Conservation (phyloP, 2,888 invertebrate genomes). For the Steinernema carpocapsae region DNA sequence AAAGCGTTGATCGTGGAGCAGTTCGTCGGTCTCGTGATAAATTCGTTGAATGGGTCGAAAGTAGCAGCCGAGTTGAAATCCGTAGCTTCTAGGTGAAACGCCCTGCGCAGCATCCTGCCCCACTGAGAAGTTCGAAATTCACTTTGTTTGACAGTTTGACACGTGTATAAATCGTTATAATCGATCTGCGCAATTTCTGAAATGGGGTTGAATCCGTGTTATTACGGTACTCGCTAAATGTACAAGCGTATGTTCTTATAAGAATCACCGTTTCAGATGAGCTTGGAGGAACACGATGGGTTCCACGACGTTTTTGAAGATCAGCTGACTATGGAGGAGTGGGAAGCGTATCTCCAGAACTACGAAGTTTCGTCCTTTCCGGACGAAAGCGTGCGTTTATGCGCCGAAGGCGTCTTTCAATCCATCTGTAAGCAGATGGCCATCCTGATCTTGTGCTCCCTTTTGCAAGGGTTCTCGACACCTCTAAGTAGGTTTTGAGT, state of each 20-base stretch:
- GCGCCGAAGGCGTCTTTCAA: conserved; percentile 30
- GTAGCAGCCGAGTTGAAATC: conserved; percentile 13
- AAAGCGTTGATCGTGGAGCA: background rate
- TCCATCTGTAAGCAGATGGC: conserved; percentile 3
- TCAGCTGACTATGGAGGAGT: conserved; percentile 5
- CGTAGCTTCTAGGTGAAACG: background rate
- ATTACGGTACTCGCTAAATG: too few species aligned
- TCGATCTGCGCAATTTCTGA: too few species aligned
- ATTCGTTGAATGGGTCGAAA: conserved; percentile 20
- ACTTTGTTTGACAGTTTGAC: too few species aligned
- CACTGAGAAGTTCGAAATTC: background rate
- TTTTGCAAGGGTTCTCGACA: conserved; percentile 9
- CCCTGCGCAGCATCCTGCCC: background rate
- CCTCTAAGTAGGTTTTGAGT: conserved; percentile 27
- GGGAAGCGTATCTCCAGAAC: background rate
- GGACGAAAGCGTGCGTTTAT: conserved; percentile 3
- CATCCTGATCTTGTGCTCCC: conserved; percentile 7
- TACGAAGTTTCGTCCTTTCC: background rate
- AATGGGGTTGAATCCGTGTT: too few species aligned
- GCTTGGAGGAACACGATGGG: background rate
- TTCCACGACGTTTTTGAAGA: background rate
- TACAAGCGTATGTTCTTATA: too few species aligned
- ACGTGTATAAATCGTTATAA: too few species aligned
- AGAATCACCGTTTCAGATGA: background rate
- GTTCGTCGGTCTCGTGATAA: background rate